Conservation (phyloP, 2,888 invertebrate species). For the Unio pictorum region DNA sequence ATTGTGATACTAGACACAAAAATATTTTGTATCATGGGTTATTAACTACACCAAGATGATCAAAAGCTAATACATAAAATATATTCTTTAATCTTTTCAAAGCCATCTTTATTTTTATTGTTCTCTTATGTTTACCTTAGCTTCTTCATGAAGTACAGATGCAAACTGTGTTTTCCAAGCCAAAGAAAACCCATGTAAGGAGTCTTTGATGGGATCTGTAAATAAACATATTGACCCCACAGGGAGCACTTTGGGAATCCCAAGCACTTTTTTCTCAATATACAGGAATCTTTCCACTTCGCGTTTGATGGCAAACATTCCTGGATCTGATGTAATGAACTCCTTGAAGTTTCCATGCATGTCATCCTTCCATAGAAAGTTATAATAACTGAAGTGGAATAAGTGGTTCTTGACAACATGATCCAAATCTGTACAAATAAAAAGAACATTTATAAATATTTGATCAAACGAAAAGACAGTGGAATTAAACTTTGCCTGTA, state of each 20-base stretch:
- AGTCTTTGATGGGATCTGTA: slow-evolving; percentile 68
- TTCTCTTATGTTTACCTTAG: slow-evolving; percentile 58
- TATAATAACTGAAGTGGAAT: slow-evolving; percentile 68
- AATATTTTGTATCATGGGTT: background rate
- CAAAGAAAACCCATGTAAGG: slow-evolving; percentile 70
- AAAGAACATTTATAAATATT: too few species aligned
- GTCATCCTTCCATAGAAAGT: slow-evolving; percentile 71
- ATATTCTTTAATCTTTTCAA: background rate
- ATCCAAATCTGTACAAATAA: slow-evolving; percentile 57
- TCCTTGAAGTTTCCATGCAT: slow-evolving; percentile 69
- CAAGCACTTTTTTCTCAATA: slow-evolving; percentile 67
- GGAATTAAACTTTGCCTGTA: too few species aligned
- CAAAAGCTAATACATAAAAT: background rate
- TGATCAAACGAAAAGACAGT: too few species aligned
- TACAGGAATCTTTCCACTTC: slow-evolving; percentile 61
- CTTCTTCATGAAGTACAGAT: slow-evolving; percentile 68
- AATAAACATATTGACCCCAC: slow-evolving; percentile 68
- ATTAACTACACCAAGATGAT: background rate
- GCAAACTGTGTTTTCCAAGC: slow-evolving; percentile 71
- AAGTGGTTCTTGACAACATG: slow-evolving; percentile 63
- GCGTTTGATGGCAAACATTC: slow-evolving; percentile 60
- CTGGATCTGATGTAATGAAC: slow-evolving; percentile 65
- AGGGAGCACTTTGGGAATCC: slow-evolving; percentile 58
- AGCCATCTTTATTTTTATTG: slow-evolving; percentile 1
- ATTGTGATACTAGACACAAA: too few species aligned